These are phyloP conservation scores for Urocynchramus pylzowi DNA, from an alignment of 2,113 vertebrate genomes.

Conservation along the genomic window DNA sequence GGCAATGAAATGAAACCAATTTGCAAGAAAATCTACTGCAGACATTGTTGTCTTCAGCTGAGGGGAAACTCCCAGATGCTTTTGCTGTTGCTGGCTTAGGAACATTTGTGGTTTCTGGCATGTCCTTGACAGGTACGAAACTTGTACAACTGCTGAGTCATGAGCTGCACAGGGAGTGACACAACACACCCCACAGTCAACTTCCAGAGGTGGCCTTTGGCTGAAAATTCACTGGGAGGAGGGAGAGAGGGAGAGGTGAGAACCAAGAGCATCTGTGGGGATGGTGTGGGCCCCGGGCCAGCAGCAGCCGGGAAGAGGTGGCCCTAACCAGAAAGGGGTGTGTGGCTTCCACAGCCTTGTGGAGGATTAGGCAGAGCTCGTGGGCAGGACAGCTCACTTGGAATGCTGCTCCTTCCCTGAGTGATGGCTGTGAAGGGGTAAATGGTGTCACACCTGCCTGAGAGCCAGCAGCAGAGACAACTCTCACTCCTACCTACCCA, in stretches of 20 bases:
- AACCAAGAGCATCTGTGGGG: background rate
- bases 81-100: slow-evolving; percentile 16
- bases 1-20: background rate
- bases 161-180: background rate
- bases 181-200: background rate
- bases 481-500: background rate
- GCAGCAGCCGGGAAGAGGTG: background rate
- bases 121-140: slow-evolving; percentile 6
- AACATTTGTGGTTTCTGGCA: slow-evolving; percentile 45
- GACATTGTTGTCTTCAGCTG: background rate
- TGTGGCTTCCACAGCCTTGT: rapidly evolving
- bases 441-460: background rate
- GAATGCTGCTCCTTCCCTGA: background rate
- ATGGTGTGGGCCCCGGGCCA: background rate
- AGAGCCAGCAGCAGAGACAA: background rate
- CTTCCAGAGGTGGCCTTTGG: slow-evolving; percentile 15
- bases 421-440: background rate
- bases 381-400: background rate
- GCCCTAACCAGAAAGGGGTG: background rate
- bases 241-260: background rate
- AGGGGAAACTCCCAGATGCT: background rate
- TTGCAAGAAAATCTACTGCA: background rate
- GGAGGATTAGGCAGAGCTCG: background rate
- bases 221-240: background rate
- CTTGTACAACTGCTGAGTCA: slow-evolving; percentile 29